Conservation (phyloP, 2,888 invertebrate species). For the Dolichomitus sp. region DNA sequence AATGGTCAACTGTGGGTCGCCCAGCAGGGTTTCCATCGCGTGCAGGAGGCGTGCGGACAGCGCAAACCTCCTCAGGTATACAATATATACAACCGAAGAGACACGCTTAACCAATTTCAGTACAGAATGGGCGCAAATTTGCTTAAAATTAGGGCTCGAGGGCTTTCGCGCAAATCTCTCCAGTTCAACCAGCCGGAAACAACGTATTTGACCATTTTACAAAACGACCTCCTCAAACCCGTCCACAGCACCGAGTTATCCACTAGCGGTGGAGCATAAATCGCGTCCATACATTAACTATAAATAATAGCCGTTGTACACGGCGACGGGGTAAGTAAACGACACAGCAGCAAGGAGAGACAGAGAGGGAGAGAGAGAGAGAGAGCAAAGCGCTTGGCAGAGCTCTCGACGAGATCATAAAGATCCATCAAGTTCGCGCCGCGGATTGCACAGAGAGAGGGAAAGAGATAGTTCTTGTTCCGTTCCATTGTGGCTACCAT, state of each 20-base stretch:
- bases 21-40: constrained; percentile 43
- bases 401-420: constrained; percentile 68
- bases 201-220: constrained; percentile 20
- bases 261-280: constrained; percentile 34
- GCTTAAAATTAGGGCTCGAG: constrained; percentile 78
- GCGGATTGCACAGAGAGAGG: constrained; percentile 24
- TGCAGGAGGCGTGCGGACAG: constrained; percentile 28
- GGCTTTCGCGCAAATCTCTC: constrained; percentile 43
- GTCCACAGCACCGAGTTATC: constrained; percentile 7
- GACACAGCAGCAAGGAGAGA: constrained; percentile 24
- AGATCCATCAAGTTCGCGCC: constrained; percentile 72
- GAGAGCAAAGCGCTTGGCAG: constrained; percentile 67
- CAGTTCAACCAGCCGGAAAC: constrained; percentile 51
- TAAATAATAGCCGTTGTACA: constrained; percentile 51
- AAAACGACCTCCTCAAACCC: constrained; percentile 7
- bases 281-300: constrained; percentile 23
- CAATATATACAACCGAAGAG: constrained; percentile 32
- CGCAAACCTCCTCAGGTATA: constrained; percentile 73
- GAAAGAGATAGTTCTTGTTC: constrained; percentile 6
- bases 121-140: constrained; percentile 76
- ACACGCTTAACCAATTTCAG: constrained; percentile 79
- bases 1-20: constrained; percentile 59
- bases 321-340: constrained; percentile 36
- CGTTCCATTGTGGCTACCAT: constrained; percentile 50
- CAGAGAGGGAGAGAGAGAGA: constrained; percentile 24